These are phyloP conservation scores for Myiothlypis chrysogaster DNA, from an alignment of 2,797 vertebrate species.

Conservation along the genomic window DNA sequence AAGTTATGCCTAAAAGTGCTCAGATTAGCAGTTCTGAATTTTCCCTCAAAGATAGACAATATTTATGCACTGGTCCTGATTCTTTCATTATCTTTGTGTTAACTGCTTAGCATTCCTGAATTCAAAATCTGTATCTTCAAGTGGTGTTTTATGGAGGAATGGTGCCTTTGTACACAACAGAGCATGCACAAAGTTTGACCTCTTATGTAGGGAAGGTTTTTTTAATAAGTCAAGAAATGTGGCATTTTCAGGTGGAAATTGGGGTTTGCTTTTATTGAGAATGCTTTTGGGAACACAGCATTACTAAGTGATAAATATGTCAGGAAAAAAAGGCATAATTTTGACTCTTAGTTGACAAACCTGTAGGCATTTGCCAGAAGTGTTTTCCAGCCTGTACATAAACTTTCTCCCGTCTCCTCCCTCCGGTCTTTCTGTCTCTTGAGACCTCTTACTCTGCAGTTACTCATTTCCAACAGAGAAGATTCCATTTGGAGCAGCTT, in stretches of 20 bases:
- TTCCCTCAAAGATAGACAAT: neutral
- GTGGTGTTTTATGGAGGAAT: neutral
- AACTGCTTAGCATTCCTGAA: neutral
- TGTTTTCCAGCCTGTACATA: neutral
- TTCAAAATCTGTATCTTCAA: neutral
- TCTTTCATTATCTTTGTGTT: neutral
- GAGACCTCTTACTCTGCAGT: neutral
- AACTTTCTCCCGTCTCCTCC: neutral
- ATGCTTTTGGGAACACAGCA: neutral
- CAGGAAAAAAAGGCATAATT: neutral
- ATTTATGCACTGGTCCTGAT: neutral
- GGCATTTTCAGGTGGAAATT: neutral
- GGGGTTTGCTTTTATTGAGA: neutral
- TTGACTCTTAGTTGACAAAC: neutral
- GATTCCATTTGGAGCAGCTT: neutral
- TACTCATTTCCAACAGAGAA: neutral
- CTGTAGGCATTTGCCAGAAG: neutral
- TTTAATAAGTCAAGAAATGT: neutral
- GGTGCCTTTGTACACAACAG: neutral
- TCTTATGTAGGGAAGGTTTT: neutral
- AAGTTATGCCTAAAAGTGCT: neutral
- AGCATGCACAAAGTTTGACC: neutral
- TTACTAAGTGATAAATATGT: neutral
- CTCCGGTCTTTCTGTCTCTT: neutral
- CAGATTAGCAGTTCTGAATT: neutral